phyloP scores from a whole-genome alignment of 2,797 vertebrate genomes.

The Poeciliopsis turneri region DNA sequence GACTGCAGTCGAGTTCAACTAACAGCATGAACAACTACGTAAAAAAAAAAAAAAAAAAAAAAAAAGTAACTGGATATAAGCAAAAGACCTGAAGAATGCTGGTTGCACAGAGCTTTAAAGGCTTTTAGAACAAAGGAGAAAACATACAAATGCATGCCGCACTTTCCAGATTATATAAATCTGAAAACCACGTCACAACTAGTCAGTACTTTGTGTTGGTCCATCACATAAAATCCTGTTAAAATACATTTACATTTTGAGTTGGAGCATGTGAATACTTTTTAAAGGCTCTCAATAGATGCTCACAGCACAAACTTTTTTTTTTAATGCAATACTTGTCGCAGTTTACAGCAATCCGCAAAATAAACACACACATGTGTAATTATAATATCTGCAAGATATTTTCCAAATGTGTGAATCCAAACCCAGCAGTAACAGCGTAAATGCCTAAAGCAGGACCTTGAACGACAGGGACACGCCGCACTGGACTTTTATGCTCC shows the following conservation, averaged over 20 bases:
- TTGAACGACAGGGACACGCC: not conserved
- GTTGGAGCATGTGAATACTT: not conserved
- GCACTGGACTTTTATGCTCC: conserved; percentile 34
- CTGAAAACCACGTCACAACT: not conserved
- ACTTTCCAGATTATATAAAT: not conserved
- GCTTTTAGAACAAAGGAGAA: not conserved
- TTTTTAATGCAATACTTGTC: not conserved
- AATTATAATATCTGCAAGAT: not conserved
- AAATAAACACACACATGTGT: not conserved
- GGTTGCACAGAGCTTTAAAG: not conserved
- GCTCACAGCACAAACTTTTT: not conserved
- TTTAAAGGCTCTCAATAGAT: not conserved
- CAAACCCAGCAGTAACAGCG: conserved; percentile 18
- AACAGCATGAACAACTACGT: too few species aligned
- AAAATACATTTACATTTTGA: not conserved
- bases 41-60: too few species aligned
- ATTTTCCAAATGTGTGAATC: not conserved
- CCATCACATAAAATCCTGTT: not conserved
- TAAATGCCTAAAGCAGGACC: conserved; percentile 11
- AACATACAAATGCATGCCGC: not conserved
- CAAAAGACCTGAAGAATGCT: not conserved
- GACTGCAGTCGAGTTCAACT: too few species aligned
- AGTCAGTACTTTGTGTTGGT: not conserved
- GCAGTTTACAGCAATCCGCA: not conserved
- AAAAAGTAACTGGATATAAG: too few species aligned